phyloP scores from a whole-genome alignment of 2,888 invertebrate genomes.

The Tiliacea aurago region DNA sequence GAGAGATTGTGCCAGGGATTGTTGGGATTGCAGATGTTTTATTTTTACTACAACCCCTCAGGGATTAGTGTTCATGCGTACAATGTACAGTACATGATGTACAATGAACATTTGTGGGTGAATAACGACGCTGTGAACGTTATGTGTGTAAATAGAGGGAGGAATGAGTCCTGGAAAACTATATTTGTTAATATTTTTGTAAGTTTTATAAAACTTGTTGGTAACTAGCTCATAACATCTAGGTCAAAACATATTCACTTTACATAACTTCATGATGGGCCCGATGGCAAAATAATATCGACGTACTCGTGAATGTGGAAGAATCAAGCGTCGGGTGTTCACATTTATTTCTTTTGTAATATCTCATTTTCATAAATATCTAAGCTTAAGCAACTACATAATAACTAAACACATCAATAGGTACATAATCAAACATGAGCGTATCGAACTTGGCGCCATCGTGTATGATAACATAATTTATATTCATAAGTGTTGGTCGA shows the following conservation, averaged over 20 bases:
- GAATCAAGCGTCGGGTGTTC: neutral
- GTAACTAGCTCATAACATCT: neutral
- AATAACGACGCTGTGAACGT: neutral
- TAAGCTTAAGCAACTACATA: neutral
- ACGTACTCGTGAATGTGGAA: neutral
- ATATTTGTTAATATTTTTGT: neutral
- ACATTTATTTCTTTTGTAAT: too few species aligned
- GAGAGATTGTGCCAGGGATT: conserved; percentile 44
- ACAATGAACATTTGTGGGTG: too few species aligned
- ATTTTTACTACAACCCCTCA: conserved; percentile 1
- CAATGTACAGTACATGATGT: too few species aligned
- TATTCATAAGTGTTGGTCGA: conserved; percentile 35
- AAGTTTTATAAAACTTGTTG: neutral
- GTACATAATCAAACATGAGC: conserved; percentile 24
- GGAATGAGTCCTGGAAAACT: too few species aligned
- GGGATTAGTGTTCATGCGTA: neutral
- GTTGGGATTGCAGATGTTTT: conserved; percentile 14
- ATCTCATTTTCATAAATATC: conserved; percentile 1
- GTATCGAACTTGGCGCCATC: conserved; percentile 2
- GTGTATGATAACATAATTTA: conserved; percentile 42
- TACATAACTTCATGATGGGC: neutral
- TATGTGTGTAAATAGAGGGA: neutral
- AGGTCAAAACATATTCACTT: neutral
- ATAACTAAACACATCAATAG: conserved; percentile 1
- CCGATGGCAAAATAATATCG: neutral